phyloP scores from a whole-genome alignment of 1,140 invertebrate genomes.

The Acromyrmex heyeri region DNA sequence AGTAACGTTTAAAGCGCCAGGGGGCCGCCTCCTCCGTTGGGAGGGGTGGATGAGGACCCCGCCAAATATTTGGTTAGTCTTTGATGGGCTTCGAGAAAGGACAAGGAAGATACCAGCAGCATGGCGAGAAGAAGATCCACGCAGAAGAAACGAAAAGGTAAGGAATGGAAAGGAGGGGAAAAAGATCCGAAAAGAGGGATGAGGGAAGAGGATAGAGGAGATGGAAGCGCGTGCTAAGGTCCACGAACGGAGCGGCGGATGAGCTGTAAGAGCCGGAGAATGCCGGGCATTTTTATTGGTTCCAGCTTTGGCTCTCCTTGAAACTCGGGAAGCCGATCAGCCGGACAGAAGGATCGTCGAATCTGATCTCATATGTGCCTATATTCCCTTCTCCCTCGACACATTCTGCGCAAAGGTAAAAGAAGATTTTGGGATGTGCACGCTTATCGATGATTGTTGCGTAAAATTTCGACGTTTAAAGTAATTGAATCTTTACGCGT shows the following conservation, averaged over 20 bases:
- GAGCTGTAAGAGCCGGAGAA: constrained; percentile 66
- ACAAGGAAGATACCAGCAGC: constrained; percentile 65
- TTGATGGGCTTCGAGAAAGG: constrained; percentile 76
- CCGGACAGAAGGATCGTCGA: constrained; percentile 65
- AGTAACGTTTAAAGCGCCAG: constrained; percentile 72
- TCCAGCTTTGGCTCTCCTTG: constrained; percentile 66
- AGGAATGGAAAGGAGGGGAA: constrained; percentile 41
- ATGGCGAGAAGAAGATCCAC: constrained; percentile 65
- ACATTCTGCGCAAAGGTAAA: constrained; percentile 28
- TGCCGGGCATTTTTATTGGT: constrained; percentile 78
- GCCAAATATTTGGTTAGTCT: constrained; percentile 85
- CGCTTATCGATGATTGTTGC: constrained; percentile 5
- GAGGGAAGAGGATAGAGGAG: constrained; percentile 49
- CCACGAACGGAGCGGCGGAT: constrained; percentile 44
- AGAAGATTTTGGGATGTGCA: constrained; percentile 13
- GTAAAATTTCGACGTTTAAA: constrained; percentile 8
- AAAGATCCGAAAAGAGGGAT: constrained; percentile 46
- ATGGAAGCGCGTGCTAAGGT: constrained; percentile 66
- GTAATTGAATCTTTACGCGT: not conserved
- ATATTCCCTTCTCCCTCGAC: constrained; percentile 2
- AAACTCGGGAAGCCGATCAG: constrained; percentile 70
- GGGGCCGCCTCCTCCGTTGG: constrained; percentile 55
- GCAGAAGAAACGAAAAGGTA: constrained; percentile 40
- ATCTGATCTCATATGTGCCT: constrained; percentile 69
- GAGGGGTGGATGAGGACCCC: constrained; percentile 80